phyloP scores from a whole-genome alignment of 2,113 vertebrate genomes.

The Picathartes gymnocephalus region DNA sequence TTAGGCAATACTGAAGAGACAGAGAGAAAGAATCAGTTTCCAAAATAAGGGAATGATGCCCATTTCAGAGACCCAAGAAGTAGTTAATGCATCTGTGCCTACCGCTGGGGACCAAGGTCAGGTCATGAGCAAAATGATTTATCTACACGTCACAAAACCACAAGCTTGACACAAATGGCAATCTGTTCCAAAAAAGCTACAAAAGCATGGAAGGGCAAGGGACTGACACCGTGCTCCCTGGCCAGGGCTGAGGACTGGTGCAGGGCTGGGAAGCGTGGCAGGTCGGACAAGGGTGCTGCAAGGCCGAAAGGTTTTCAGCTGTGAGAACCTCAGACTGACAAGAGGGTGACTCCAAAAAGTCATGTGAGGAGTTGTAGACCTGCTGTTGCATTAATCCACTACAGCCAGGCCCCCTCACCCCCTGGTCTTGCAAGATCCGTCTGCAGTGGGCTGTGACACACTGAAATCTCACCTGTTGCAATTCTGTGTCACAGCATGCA shows the following conservation, averaged over 20 bases:
- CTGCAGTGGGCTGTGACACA: neutral
- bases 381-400: neutral
- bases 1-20: neutral
- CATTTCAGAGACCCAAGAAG: neutral
- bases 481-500: slow-evolving; percentile 29
- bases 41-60: neutral
- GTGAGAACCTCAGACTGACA: neutral
- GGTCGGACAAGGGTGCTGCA: neutral
- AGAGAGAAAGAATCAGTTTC: neutral
- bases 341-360: neutral
- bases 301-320: neutral
- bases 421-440: neutral
- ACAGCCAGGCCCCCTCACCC: neutral
- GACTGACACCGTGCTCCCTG: neutral
- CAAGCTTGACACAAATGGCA: slow-evolving; percentile 35
- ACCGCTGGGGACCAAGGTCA: slow-evolving; percentile 32
- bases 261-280: neutral
- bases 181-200: neutral
- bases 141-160: slow-evolving; percentile 27
- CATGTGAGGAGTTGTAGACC: neutral
- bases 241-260: neutral
- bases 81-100: slow-evolving; percentile 3
- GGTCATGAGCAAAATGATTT: neutral
- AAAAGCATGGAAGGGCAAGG: neutral
- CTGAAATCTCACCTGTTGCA: slow-evolving; percentile 15